These are phyloP conservation scores for Drosophila histrio DNA, from an alignment of 2,888 invertebrate species.

Conservation along the genomic window DNA sequence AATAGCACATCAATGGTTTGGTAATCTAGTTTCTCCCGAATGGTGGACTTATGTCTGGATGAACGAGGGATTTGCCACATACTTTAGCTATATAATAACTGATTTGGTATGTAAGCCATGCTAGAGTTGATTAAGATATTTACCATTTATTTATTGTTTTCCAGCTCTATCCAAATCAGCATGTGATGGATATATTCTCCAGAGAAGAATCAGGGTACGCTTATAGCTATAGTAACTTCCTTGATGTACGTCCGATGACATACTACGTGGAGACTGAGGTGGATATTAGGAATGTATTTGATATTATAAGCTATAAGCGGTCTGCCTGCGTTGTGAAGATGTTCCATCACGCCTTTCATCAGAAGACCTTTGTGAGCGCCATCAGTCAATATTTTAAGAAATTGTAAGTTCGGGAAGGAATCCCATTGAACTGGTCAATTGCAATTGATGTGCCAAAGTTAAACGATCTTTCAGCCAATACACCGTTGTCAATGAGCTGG, in stretches of 20 bases:
- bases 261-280: conserved; percentile 79
- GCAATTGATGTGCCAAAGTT: conserved; percentile 80
- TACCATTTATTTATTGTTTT: background rate
- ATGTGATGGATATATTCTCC: conserved; percentile 87
- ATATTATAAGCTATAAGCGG: conserved; percentile 88
- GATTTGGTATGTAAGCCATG: conserved; percentile 70
- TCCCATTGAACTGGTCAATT: conserved; percentile 67
- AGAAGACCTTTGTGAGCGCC: conserved; percentile 77
- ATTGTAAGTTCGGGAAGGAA: conserved; percentile 78
- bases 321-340: conserved; percentile 81
- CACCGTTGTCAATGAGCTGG: conserved; percentile 78
- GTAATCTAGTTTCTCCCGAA: conserved; percentile 89
- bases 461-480: conserved; percentile 78
- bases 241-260: conserved; percentile 77
- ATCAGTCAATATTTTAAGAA: conserved; percentile 72
- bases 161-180: conserved; percentile 88
- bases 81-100: conserved; percentile 79
- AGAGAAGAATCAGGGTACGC: conserved; percentile 83
- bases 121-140: background rate
- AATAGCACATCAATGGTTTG: conserved; percentile 92
- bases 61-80: conserved; percentile 89
- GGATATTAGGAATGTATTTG: conserved; percentile 84
- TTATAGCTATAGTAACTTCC: conserved; percentile 74
- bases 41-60: conserved; percentile 91
- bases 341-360: conserved; percentile 83